Evolutionary conservation across 1,140 invertebrate species (phyloP), one percentile per base, ranked within the genome.

Genomic region (Trachymyrmex cornetzi): DNA sequence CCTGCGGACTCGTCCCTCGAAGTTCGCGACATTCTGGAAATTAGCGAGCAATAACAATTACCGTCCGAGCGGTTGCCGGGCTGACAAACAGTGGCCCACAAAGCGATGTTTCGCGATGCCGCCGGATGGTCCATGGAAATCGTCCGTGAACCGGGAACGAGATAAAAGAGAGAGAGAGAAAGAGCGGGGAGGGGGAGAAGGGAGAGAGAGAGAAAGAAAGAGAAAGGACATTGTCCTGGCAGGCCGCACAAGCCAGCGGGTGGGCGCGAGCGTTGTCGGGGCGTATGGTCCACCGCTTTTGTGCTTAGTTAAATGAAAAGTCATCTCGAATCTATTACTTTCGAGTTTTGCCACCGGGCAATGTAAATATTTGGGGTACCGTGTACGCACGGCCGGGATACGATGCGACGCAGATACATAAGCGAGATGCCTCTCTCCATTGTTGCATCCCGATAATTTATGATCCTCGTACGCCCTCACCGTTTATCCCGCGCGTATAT

Each of bases 241-340:
- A 34, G 55, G 48, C 67, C 75, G 66, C 61, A 69, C 53, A 77
- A 81, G 67, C 86, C 91, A 87, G 88, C 90, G 90, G 90, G 90
- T 86, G 90, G 91, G 74, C 88, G 74, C 77, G 63, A 87, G 66
- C 22, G 16, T 53, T 79, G 53, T 24, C 38, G 44, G 69, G 22
- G 44, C 57, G 48, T 38, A 61, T 30, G 38, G 77, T 61, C 64
- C 72, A 48, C 66, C 67, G 85, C 77, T 87, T 91, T 91, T 91
- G 90, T 91, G 75, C 87, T 59, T 64, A 74, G 74, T 77, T 91
- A 91, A 92, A 91, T 89, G 91, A 91, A 92, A 91, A 92, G 91
- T 92, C 91, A 92, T 92, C 91, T 90, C 90, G 89, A 92, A 92
- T 92, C 90, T 92, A 92, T 92, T 92, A 92, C 91, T 91, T 89